These are phyloP conservation scores for Megaleporinus macrocephalus DNA, from an alignment of 2,113 vertebrate species.

Conservation along the genomic window DNA sequence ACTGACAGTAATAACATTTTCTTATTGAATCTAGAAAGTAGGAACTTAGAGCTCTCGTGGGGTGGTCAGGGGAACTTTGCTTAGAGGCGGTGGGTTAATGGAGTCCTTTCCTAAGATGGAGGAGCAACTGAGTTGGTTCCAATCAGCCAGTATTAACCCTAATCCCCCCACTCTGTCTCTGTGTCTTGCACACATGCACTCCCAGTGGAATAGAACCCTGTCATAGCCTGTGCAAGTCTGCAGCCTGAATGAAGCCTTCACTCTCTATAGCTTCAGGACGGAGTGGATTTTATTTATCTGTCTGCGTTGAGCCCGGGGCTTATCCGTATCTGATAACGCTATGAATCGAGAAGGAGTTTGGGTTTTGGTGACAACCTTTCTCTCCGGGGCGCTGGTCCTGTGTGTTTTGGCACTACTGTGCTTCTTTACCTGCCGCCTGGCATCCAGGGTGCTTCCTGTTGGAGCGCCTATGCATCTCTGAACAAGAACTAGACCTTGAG, in stretches of 20 bases:
- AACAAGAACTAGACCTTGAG: slow-evolving; percentile 24
- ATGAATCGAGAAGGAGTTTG: slow-evolving; percentile 61
- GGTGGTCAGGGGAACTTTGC: background rate
- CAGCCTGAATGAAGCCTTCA: background rate
- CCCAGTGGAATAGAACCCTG: background rate
- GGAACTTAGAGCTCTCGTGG: no score
- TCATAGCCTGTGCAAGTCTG: background rate
- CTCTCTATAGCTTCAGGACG: background rate
- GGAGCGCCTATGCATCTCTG: slow-evolving; percentile 70
- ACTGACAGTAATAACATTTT: no score
- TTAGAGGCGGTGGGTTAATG: background rate
- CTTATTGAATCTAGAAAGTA: background rate
- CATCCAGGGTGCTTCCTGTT: slow-evolving; percentile 63
- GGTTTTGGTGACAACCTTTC: slow-evolving; percentile 61
- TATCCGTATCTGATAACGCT: background rate
- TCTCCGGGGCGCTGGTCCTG: slow-evolving; percentile 62
- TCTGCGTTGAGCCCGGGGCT: background rate
- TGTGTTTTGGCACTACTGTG: slow-evolving; percentile 71
- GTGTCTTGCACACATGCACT: background rate
- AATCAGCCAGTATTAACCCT: slow-evolving; percentile 38
- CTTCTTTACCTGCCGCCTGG: slow-evolving; percentile 77
- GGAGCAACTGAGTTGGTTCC: background rate
- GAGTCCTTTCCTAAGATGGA: background rate
- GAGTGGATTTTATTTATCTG: background rate
- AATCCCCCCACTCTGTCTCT: slow-evolving; percentile 34